A percentile compares a stretch with the other conserved stretches of the same genome.
phyloP scores from a whole-genome alignment of 2,797 vertebrate genomes.

The Lepus townsendii region DNA sequence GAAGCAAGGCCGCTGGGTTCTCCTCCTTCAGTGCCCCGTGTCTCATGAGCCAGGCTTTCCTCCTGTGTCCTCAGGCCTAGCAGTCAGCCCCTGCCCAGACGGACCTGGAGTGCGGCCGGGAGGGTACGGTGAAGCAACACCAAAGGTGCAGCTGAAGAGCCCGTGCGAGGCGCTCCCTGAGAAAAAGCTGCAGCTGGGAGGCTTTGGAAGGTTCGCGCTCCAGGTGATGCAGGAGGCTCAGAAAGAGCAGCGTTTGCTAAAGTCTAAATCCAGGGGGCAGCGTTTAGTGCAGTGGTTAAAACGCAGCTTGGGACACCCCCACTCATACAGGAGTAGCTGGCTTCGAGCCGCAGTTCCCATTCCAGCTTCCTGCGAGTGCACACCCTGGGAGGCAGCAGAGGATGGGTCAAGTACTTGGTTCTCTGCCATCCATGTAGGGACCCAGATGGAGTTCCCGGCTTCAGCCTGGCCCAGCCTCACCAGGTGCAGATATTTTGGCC shows the following conservation, averaged over 20 bases:
- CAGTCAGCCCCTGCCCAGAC: constrained; percentile 68
- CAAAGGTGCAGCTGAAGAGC: constrained; percentile 86
- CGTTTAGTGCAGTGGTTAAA: too few relatives aligned
- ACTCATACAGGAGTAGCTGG: too few relatives aligned
- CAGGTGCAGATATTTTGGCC: too few relatives aligned
- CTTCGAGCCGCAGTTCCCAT: too few relatives aligned
- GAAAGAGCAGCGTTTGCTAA: constrained; percentile 78
- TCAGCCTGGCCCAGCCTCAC: too few relatives aligned
- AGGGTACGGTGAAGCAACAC: constrained; percentile 87
- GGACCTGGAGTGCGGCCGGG: constrained; percentile 85
- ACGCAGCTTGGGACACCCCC: too few relatives aligned
- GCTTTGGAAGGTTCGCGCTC: constrained; percentile 90
- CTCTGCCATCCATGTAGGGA: too few relatives aligned
- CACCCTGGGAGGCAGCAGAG: too few relatives aligned
- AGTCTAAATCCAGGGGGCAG: constrained; percentile 86
- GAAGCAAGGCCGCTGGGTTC: constrained; percentile 79
- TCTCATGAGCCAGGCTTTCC: background rate
- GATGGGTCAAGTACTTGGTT: too few relatives aligned
- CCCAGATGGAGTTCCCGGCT: too few relatives aligned
- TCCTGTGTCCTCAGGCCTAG: rapidly evolving
- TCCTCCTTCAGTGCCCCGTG: constrained; percentile 87
- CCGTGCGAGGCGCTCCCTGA: constrained; percentile 86
- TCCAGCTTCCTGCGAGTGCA: too few relatives aligned
- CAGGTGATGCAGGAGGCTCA: constrained; percentile 88
- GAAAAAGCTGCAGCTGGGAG: constrained; percentile 92